Percentiles rank a stretch among this genome's conserved stretches.
Evolutionary conservation across 1,140 invertebrate genomes (phyloP).

Genomic region (Drosophila azteca): DNA sequence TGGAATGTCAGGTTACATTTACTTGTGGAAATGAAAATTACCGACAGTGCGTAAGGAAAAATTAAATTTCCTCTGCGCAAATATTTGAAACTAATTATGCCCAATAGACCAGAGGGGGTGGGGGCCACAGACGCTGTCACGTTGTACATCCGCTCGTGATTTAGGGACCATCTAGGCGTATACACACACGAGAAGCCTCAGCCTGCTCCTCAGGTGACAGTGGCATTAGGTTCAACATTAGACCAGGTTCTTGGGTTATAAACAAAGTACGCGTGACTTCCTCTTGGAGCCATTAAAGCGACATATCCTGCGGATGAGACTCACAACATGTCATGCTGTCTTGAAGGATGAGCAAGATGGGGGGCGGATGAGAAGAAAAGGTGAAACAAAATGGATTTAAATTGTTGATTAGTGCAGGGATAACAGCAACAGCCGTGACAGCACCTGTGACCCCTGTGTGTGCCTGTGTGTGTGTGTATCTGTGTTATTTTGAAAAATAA

Average conservation of each 20-base stretch:
- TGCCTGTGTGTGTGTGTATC: constrained; percentile 30
- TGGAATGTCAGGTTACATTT: constrained; percentile 51
- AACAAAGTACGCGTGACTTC: constrained; percentile 83
- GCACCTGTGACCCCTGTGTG: constrained; percentile 46
- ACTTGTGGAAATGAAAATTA: constrained; percentile 61
- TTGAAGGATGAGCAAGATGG: constrained; percentile 68
- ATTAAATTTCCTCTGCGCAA: constrained; percentile 74
- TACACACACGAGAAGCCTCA: constrained; percentile 31
- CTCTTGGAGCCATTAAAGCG: constrained; percentile 75
- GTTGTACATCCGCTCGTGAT: constrained; percentile 74
- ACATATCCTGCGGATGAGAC: constrained; percentile 66
- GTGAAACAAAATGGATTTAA: constrained; percentile 73
- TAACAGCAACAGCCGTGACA: constrained; percentile 47
- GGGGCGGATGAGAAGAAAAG: too few species aligned
- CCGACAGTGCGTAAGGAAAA: constrained; percentile 64
- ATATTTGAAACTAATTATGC: constrained; percentile 83
- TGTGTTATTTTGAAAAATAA: constrained; percentile 77
- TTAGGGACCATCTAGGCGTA: constrained; percentile 48
- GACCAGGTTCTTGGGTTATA: constrained; percentile 67
- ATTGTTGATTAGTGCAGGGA: constrained; percentile 78
- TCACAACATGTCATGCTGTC: not conserved
- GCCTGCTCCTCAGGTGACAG: constrained; percentile 27
- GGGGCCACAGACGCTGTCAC: constrained; percentile 38
- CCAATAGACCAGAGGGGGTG: constrained; percentile 66
- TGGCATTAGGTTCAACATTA: constrained; percentile 44